Evolutionary conservation across 2,797 vertebrate species (phyloP), one percentile per base, ranked within the genome.

Genomic region (Phrynocephalus forsythii): DNA sequence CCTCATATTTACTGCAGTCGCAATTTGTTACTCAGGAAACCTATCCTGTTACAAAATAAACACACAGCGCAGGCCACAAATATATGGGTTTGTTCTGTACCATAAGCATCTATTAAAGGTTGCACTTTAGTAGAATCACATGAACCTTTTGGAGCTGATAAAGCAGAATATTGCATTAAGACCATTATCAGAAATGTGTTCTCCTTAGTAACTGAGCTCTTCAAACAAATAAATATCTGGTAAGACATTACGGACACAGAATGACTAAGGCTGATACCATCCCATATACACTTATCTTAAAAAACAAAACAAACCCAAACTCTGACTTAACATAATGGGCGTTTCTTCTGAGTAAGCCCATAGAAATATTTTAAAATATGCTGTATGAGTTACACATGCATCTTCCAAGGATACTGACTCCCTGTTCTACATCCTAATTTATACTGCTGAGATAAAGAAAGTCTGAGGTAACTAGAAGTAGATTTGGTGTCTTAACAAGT

Each of bases 1-100:
- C 66, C 44, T 8, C 15, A 48, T 63, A 69, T 48, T 69, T 82
- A n/a, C 66, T 67, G 26, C 33, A 82, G 33, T 28, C 50, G 38
- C 26, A 38, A 38, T 66, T 66, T 82, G 80, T 82, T 68, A 82
- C 66, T 82, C 30, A 24, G 66, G 80, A n/a, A 82, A n/a, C 80
- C 44, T n/a, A 13, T 79, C 79, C 78, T 66, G 79, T 33, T 63
- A 80, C 30, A 80, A 80, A 80, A 80, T 80, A 66, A 82, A 68
- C 63, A n/a, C 80, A 69, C 11, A 48, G 6, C 7, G 9, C 66
- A 69, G 20, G 5, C 66, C 38, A 69, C 7, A 48, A 28, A 82
- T 69, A 28, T 26, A 69, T 69, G n/a, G 56, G 15, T 80, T 80
- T 63, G 56, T 80, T 80, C 30, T 82, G 38, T 69, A 50, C 20